phyloP scores from a whole-genome alignment of 1,140 invertebrate species.

The Drosophila ambigua region DNA sequence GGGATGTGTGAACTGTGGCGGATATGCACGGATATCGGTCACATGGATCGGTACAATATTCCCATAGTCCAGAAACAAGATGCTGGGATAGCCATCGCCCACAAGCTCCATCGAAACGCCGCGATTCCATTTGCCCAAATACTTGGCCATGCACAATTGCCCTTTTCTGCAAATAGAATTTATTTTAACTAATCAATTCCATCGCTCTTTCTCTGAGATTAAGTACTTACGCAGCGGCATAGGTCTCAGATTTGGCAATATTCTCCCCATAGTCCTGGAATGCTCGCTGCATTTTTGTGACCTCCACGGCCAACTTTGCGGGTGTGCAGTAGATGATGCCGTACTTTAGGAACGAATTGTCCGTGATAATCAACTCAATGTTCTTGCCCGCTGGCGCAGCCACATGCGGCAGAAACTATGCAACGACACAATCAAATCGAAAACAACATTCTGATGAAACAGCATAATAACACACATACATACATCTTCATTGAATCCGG shows the following conservation, averaged over 20 bases:
- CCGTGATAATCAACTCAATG: conserved; percentile 68
- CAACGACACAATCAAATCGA: not conserved
- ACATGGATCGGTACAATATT: conserved; percentile 61
- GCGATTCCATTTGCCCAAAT: conserved; percentile 71
- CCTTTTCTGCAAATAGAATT: conserved; percentile 31
- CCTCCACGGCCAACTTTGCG: conserved; percentile 49
- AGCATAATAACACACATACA: conserved; percentile 9
- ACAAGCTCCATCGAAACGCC: conserved; percentile 69
- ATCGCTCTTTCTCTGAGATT: too few species aligned
- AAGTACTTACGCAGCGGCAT: conserved; percentile 54
- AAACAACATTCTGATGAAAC: not conserved
- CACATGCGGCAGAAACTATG: conserved; percentile 56
- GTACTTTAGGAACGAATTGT: conserved; percentile 57
- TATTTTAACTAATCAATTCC: too few species aligned
- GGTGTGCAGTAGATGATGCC: conserved; percentile 68
- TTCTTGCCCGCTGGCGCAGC: conserved; percentile 50
- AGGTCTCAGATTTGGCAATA: conserved; percentile 30
- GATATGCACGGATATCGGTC: conserved; percentile 66
- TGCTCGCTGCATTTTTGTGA: conserved; percentile 62
- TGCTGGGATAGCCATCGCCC: conserved; percentile 76
- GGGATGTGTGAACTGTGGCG: conserved; percentile 64
- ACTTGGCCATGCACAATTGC: conserved; percentile 70
- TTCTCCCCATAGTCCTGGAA: conserved; percentile 64
- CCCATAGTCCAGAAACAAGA: conserved; percentile 78
- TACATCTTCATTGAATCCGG: conserved; percentile 42